Evolutionary conservation across 2,888 invertebrate genomes (phyloP).

Genomic region (Xanthostigma xanthostigma): DNA sequence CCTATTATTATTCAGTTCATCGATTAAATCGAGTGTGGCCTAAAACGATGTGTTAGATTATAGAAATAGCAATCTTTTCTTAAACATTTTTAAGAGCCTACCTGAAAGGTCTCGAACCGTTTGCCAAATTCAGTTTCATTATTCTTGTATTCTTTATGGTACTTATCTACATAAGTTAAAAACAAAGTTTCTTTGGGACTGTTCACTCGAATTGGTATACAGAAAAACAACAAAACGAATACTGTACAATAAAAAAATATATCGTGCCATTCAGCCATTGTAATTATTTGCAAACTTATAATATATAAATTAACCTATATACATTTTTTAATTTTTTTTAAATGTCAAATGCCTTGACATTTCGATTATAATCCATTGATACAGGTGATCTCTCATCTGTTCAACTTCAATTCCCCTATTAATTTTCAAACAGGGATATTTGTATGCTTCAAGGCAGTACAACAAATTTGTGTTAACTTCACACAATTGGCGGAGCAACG

Average conservation of each 20-base stretch:
- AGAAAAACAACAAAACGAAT: slow-evolving; percentile 28
- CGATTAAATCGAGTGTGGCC: not conserved
- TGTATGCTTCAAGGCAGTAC: no score
- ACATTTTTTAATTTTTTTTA: not conserved
- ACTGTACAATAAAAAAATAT: slow-evolving; percentile 21
- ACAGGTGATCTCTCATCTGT: not conserved
- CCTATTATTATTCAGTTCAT: not conserved
- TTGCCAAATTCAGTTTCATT: slow-evolving; percentile 18
- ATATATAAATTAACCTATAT: not conserved
- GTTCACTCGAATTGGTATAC: slow-evolving; percentile 30
- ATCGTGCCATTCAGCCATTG: slow-evolving; percentile 23
- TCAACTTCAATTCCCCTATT: no score
- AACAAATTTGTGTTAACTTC: no score
- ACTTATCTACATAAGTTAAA: slow-evolving; percentile 30
- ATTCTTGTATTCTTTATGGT: slow-evolving; percentile 34
- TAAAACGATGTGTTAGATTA: not conserved
- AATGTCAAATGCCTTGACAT: not conserved
- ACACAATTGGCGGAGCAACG: no score
- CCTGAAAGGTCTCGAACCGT: slow-evolving; percentile 1
- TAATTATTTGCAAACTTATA: not conserved
- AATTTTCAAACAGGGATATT: no score
- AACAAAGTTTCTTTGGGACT: slow-evolving; percentile 28
- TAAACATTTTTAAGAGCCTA: not conserved
- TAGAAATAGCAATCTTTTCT: not conserved
- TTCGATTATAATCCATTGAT: not conserved